phyloP scores from a whole-genome alignment of 2,888 invertebrate genomes.

The Platynereis dumerilii region DNA sequence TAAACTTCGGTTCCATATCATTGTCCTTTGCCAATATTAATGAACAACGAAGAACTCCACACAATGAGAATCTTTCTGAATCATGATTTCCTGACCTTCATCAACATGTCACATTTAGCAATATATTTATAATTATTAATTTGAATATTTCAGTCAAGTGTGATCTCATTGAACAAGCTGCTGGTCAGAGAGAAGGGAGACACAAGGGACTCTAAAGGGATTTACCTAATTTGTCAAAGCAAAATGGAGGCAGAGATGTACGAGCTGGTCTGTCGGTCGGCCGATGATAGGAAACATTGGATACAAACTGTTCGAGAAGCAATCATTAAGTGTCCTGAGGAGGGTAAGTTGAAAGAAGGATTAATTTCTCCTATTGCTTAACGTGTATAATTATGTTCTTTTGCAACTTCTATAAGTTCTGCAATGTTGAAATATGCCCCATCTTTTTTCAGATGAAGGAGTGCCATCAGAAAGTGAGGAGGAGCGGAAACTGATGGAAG shows the following conservation, averaged over 20 bases:
- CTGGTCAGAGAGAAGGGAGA: conserved; percentile 94
- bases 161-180: conserved; percentile 88
- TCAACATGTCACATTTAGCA: too few relatives aligned
- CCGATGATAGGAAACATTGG: conserved; percentile 89
- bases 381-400: too few relatives aligned
- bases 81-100: too few relatives aligned
- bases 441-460: conserved; percentile 72
- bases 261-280: conserved; percentile 84
- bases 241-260: conserved; percentile 95
- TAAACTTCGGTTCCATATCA: too few relatives aligned
- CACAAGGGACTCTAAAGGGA: conserved; percentile 79
- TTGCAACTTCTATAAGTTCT: too few relatives aligned
- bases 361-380: not conserved
- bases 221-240: conserved; percentile 92
- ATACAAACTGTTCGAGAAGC: conserved; percentile 84
- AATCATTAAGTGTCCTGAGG: conserved; percentile 82
- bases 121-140: not conserved
- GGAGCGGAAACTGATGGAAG: conserved; percentile 79
- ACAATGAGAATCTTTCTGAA: too few relatives aligned
- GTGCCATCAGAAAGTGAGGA: conserved; percentile 76
- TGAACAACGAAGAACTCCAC: too few relatives aligned
- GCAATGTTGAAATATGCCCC: too few relatives aligned
- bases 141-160: conserved; percentile 77
- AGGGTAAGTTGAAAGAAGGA: conserved; percentile 43
- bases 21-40: too few relatives aligned